These are phyloP conservation scores for Agrotis segetum DNA, from an alignment of 2,888 invertebrate genomes.

Conservation along the genomic window DNA sequence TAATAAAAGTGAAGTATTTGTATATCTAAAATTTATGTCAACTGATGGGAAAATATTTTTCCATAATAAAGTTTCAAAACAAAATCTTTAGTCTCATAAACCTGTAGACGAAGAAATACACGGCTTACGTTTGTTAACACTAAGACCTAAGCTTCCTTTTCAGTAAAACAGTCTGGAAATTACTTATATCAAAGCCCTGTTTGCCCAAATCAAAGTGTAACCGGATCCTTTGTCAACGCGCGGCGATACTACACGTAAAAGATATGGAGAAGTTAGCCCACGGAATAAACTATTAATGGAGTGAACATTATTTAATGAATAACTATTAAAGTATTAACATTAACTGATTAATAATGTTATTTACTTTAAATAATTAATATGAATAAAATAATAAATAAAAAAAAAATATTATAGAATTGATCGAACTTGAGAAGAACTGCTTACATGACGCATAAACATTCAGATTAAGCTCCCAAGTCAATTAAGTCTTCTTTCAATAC, in stretches of 20 bases:
- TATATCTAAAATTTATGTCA: neutral
- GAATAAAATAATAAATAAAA: too few species aligned
- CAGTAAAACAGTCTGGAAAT: conserved; percentile 42
- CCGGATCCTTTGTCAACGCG: conserved; percentile 43
- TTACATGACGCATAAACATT: too few species aligned
- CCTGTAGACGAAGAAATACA: conserved; percentile 4
- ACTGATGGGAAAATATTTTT: neutral
- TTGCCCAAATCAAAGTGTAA: conserved; percentile 50
- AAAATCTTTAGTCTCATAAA: neutral
- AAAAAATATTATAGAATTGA: too few species aligned
- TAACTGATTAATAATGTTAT: too few species aligned
- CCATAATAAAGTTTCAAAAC: neutral
- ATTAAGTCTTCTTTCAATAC: too few species aligned
- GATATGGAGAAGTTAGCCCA: conserved; percentile 25
- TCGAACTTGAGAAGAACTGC: too few species aligned
- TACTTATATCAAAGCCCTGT: conserved; percentile 45
- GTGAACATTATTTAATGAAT: too few species aligned
- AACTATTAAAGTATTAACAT: too few species aligned
- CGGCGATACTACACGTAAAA: conserved; percentile 22
- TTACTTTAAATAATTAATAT: too few species aligned
- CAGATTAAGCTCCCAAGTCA: too few species aligned
- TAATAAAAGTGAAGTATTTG: too few species aligned
- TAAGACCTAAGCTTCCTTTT: conserved; percentile 12
- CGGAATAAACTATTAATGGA: too few species aligned
- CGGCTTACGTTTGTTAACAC: conserved; percentile 13